These are phyloP conservation scores for Lasaia peninsularis DNA, from an alignment of 1,140 invertebrate genomes.

Conservation along the genomic window DNA sequence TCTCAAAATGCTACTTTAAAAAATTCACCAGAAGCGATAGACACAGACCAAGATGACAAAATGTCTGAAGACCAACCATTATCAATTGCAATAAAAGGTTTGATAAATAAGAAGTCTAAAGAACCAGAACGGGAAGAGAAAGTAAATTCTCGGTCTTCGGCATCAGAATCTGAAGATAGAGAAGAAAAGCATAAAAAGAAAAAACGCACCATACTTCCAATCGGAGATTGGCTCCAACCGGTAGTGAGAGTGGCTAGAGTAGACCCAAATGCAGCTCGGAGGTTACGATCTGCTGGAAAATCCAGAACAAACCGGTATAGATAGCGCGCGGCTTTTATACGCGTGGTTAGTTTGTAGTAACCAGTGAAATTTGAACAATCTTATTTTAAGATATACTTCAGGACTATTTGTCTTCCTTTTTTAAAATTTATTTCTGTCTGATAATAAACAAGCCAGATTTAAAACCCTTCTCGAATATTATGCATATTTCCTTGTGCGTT, in stretches of 20 bases:
- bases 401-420: neutral
- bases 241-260: slow-evolving; percentile 69
- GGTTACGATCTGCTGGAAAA: slow-evolving; percentile 51
- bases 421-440: too few species aligned
- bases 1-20: slow-evolving; percentile 14
- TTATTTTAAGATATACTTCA: neutral
- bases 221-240: slow-evolving; percentile 56
- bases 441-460: too few species aligned
- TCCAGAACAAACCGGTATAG: slow-evolving; percentile 36
- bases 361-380: neutral
- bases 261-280: slow-evolving; percentile 44
- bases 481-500: too few species aligned
- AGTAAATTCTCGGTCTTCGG: slow-evolving; percentile 4
- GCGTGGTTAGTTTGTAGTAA: neutral
- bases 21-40: slow-evolving; percentile 14
- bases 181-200: slow-evolving; percentile 42
- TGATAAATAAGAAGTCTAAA: slow-evolving; percentile 3
- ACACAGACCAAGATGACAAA: slow-evolving; percentile 22
- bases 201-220: slow-evolving; percentile 33
- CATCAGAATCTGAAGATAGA: slow-evolving; percentile 43
- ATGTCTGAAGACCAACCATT: slow-evolving; percentile 23
- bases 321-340: slow-evolving; percentile 35
- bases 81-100: neutral
- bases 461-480: too few species aligned
- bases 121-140: slow-evolving; percentile 8